Percentiles rank a stretch among this genome's conserved stretches.
These are phyloP conservation scores for Semicossyphus pulcher DNA, from an alignment of 2,113 vertebrate species.

Conservation along the genomic window DNA sequence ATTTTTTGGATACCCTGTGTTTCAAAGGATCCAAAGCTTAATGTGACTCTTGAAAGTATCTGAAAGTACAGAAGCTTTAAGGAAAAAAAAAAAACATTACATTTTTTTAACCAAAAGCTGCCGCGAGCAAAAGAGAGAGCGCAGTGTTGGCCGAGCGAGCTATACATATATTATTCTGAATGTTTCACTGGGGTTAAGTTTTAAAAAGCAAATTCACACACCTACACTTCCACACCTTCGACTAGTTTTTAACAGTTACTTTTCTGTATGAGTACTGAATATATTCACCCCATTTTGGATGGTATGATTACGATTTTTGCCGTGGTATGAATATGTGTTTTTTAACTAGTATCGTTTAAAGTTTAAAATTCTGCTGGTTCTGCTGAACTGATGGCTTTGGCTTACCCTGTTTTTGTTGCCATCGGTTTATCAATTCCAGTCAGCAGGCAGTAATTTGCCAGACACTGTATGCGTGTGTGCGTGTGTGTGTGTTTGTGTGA, in stretches of 20 bases:
- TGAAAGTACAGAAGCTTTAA: neutral
- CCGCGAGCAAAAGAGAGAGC: neutral
- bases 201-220: no score
- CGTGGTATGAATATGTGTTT: no score
- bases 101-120: neutral
- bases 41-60: neutral
- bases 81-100: neutral
- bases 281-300: no score
- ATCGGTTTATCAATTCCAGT: conserved; percentile 77
- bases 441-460: conserved; percentile 74
- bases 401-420: conserved; percentile 42
- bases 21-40: neutral
- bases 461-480: conserved; percentile 66
- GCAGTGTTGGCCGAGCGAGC: no score
- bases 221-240: no score
- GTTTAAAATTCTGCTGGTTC: neutral
- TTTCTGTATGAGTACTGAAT: no score
- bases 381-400: conserved; percentile 6
- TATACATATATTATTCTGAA: no score
- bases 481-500: conserved; percentile 47
- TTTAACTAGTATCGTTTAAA: no score
- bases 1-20: neutral
- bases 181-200: no score
- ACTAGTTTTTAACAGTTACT: no score
- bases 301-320: no score